phyloP scores from a whole-genome alignment of 2,113 vertebrate genomes.

The Lagopus leucura region DNA sequence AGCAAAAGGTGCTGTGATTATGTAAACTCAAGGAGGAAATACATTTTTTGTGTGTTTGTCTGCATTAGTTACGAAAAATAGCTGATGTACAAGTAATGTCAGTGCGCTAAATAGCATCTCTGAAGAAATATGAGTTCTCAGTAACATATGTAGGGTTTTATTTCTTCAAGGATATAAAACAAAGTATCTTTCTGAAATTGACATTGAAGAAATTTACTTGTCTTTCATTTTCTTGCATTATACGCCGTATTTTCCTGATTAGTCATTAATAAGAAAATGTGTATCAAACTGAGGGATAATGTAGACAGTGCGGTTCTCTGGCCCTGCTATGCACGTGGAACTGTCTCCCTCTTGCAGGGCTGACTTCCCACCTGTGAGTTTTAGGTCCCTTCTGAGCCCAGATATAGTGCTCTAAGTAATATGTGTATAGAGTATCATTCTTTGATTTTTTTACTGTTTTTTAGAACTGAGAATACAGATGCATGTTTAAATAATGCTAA shows the following conservation, averaged over 20 bases:
- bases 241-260: not conserved
- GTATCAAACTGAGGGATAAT: not conserved
- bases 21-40: not conserved
- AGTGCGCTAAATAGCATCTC: not conserved
- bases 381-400: not conserved
- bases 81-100: not conserved
- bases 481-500: not conserved
- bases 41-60: not conserved
- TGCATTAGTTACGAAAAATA: not conserved
- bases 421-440: not conserved
- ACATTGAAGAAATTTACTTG: not conserved
- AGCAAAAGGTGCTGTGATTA: not conserved
- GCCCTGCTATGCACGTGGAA: not conserved
- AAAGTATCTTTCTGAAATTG: not conserved
- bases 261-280: not conserved
- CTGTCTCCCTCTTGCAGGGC: not conserved
- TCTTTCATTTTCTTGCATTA: not conserved
- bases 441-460: not conserved
- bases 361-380: not conserved
- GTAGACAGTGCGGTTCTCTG: not conserved
- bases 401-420: not conserved
- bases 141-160: not conserved
- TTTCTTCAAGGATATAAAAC: not conserved
- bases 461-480: not conserved
- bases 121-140: not conserved